These are phyloP conservation scores for Megalops atlanticus DNA, from an alignment of 2,113 vertebrate species.

Conservation along the genomic window DNA sequence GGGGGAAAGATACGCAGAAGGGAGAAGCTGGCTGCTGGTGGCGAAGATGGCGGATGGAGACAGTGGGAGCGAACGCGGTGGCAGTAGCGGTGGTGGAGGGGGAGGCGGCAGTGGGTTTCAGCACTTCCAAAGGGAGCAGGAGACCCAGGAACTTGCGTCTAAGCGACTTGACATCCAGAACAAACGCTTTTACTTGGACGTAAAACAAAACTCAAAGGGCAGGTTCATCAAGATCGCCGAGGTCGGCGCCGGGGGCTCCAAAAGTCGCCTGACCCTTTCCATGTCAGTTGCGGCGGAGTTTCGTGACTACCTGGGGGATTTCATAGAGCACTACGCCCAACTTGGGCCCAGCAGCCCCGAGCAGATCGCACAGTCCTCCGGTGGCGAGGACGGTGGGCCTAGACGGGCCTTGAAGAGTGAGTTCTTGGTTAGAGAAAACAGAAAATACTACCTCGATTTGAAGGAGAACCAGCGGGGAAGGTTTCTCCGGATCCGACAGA, in stretches of 20 bases:
- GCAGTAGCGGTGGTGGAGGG: conserved; percentile 66
- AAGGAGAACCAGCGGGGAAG: conserved; percentile 91
- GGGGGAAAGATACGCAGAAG: conserved; percentile 68
- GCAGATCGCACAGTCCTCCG: conserved; percentile 85
- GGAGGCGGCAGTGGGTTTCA: conserved; percentile 69
- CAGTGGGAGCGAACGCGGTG: conserved; percentile 82
- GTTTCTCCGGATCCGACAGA: conserved; percentile 85
- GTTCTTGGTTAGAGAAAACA: conserved; percentile 86
- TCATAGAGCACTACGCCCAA: conserved; percentile 92
- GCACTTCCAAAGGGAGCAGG: conserved; percentile 78
- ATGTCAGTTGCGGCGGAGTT: conserved; percentile 94
- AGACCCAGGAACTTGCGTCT: conserved; percentile 88
- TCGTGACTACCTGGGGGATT: conserved; percentile 89
- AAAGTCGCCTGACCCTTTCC: conserved; percentile 91
- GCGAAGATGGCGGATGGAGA: conserved; percentile 94
- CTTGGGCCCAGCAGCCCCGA: conserved; percentile 89
- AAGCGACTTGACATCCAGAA: conserved; percentile 90
- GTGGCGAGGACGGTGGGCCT: conserved; percentile 80
- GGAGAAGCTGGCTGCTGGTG: conserved; percentile 73
- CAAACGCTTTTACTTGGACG: conserved; percentile 89
- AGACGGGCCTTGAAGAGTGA: conserved; percentile 86
- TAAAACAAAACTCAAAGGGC: conserved; percentile 90
- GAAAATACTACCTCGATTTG: conserved; percentile 91
- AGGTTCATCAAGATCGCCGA: conserved; percentile 97
- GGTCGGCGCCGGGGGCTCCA: conserved; percentile 90